Evolutionary conservation across 2,888 invertebrate genomes (phyloP).

Genomic region (Schizotus pectinicornis): DNA sequence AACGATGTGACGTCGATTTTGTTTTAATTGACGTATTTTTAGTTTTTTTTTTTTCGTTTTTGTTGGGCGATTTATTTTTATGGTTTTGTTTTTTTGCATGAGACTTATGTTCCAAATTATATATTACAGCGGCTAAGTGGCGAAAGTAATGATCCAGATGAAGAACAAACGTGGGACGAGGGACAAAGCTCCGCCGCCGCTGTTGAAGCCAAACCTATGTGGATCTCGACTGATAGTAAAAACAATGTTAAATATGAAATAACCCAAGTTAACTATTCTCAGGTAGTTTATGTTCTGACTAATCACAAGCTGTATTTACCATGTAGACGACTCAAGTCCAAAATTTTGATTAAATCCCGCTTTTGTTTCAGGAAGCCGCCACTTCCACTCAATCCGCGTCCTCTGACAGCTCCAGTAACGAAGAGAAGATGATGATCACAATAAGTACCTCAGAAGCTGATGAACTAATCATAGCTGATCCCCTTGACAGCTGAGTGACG

Average conservation of each 20-base stretch:
- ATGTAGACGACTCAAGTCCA: not conserved
- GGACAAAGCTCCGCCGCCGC: conserved; percentile 30
- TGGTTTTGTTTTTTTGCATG: conserved; percentile 30
- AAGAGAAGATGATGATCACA: conserved; percentile 79
- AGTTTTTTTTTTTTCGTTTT: not conserved
- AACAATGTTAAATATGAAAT: conserved; percentile 57
- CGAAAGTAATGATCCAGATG: conserved; percentile 33
- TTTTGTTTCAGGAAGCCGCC: conserved; percentile 66
- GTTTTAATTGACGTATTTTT: not conserved
- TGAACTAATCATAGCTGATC: conserved; percentile 57
- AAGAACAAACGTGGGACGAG: conserved; percentile 39
- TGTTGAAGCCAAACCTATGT: conserved; percentile 49
- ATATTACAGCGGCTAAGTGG: conserved; percentile 44
- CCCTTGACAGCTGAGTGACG: conserved; percentile 61
- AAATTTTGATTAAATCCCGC: not conserved
- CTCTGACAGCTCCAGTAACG: conserved; percentile 73
- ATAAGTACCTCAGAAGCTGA: conserved; percentile 67
- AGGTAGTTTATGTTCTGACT: conserved; percentile 47
- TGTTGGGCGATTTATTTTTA: not conserved
- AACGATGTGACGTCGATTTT: not conserved
- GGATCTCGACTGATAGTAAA: conserved; percentile 54
- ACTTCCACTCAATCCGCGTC: conserved; percentile 76
- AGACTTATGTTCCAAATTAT: conserved; percentile 29
- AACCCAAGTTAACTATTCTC: conserved; percentile 58
- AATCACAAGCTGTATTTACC: not conserved